Evolutionary conservation across 2,797 vertebrate species (phyloP), one percentile per base, ranked within the genome.

Genomic region (Anguilla pacifica): DNA sequence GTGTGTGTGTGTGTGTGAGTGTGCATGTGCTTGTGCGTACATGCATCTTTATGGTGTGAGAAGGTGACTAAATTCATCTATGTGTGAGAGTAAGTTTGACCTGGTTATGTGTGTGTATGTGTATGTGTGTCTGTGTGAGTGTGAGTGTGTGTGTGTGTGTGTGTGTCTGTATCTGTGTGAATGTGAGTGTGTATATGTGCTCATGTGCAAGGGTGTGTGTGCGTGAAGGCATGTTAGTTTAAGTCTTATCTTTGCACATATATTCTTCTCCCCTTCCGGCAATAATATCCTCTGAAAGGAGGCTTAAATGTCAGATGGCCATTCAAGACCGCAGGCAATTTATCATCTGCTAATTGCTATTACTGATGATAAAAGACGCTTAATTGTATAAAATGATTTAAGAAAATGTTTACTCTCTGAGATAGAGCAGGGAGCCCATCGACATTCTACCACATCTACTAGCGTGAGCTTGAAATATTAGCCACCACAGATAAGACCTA

Each of bases 171-270:
- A 72, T 79, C 59, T 83, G 49, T 82, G 86, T 77, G 25, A 55
- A 43, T 17, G 22, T 89, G 35, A 51, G 35, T 77, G 64, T 86
- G 43, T 57, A 22, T 81, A 39, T 86, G 84, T 57, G 81, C 82
- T 67, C 86, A 59, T 88, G 84, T 64, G 51, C 77, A 59, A 83
- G 72, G 84, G 87, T 91, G 90, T 92, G 89, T 91, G 89, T 86
- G 70, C 85, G 35, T 53, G 55, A 81, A 57, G 10, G 19, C 22
- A 25, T 39, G 86, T 90, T 89, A 86, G 57, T 72, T 77, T 72
- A 95, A 92, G 93, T 94, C 93, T 94, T 93, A 95, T 94, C 94
- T 91, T 43, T 53, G 85, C 82, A 84, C 88, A 88, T 90, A 89
- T 91, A 90, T 94, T 95, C 93, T 92, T 94, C 91, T 93, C 88